Evolutionary conservation across 2,797 vertebrate genomes (phyloP), one percentile per base, ranked within the genome.

Genomic region (Gastrophryne carolinensis): DNA sequence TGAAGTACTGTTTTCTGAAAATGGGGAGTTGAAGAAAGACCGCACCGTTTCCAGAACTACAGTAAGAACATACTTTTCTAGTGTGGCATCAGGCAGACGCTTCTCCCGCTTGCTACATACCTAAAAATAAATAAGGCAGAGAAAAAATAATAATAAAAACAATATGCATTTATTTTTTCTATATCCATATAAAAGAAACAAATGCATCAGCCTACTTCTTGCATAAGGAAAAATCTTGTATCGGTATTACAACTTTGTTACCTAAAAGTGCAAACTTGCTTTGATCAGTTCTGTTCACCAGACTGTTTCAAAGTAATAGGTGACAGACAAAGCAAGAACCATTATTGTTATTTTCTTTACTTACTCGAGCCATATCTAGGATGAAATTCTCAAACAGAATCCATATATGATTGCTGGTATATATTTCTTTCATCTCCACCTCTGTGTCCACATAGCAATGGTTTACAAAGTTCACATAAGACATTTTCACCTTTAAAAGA

Each of bases 371-470:
- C 94, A 99, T 96, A 89, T 98, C 97, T 77, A 97, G 87, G 0
- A 93, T 96, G 83, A 98, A 99, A 88, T 92, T 94, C 78, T 98
- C 94, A 2, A 99, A 99, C 65, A 98, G 92, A 0, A 92, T 98
- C 97, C 97, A 99, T 87, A 99, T 98, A 86, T 99, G 96, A 80
- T 98, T 98, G 82, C 95, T 98, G 34, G 96, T 98, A 76, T 98
- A 99, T 84, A 99, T 99, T 69, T 99, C 97, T 84, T 99, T 99
- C 97, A 99, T 99, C 87, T 98, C 97, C 83, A 99, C 97, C 84
- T 99, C 97, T 0, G 97, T 99, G 91, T 99, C 97, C 82, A 99
- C 97, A 0, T 99, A 99, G 84, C 97, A 99, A 84, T 99, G 97
- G 82, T 99, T 98, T 82, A 99, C 97, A 0, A 98, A 99, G 87